Percentiles rank a stretch among this genome's conserved stretches.
phyloP scores from a whole-genome alignment of 1,140 invertebrate genomes.

The Hylaeus anthracinus region DNA sequence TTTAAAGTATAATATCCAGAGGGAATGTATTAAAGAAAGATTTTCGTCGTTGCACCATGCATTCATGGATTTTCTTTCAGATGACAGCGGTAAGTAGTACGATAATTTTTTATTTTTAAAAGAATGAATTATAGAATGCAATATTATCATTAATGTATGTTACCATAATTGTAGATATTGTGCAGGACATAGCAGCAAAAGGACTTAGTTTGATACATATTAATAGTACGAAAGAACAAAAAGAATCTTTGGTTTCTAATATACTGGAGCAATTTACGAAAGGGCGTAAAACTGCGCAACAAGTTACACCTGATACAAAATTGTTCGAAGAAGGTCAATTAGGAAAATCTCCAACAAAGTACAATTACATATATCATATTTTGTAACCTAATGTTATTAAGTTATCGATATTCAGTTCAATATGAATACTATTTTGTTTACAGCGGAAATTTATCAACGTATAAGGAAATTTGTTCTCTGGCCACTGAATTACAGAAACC shows the following conservation, averaged over 20 bases:
- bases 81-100: constrained; percentile 90
- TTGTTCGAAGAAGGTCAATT: constrained; percentile 94
- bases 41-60: constrained; percentile 88
- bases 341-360: constrained; percentile 92
- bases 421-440: constrained; percentile 54
- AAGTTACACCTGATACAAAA: constrained; percentile 91
- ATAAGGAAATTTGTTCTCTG: constrained; percentile 95
- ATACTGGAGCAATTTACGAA: constrained; percentile 91
- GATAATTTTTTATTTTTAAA: constrained; percentile 9
- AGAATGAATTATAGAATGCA: not conserved
- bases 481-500: constrained; percentile 97
- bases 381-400: constrained; percentile 1
- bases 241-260: constrained; percentile 87
- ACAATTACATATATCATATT: constrained; percentile 54
- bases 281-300: constrained; percentile 86
- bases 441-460: constrained; percentile 93
- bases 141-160: constrained; percentile 49
- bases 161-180: constrained; percentile 84
- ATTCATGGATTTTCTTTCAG: constrained; percentile 93
- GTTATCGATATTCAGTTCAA: not conserved
- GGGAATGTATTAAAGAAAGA: constrained; percentile 84
- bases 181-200: constrained; percentile 96
- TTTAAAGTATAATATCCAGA: constrained; percentile 89
- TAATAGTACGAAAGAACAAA: constrained; percentile 87
- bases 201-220: constrained; percentile 94